These are phyloP conservation scores for Pandemis heparana DNA, from an alignment of 2,888 invertebrate species.

Conservation along the genomic window DNA sequence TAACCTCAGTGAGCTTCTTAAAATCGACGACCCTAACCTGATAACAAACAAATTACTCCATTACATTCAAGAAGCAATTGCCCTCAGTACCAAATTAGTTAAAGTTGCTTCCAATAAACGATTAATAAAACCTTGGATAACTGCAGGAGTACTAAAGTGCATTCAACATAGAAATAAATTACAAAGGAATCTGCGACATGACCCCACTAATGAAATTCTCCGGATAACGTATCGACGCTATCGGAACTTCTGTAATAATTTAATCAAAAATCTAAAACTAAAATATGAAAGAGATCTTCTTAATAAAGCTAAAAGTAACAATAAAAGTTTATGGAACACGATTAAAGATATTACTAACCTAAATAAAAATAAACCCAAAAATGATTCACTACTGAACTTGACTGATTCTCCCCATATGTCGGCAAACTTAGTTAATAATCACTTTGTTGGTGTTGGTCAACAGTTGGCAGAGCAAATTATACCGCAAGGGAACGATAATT, in stretches of 20 bases:
- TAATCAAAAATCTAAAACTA: slow-evolving; percentile 5
- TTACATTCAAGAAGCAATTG: background rate
- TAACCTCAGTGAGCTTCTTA: background rate
- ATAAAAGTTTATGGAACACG: slow-evolving; percentile 9
- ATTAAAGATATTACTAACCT: slow-evolving; percentile 13
- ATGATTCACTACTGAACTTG: background rate
- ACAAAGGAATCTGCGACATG: too few relatives aligned
- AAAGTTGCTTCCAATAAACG: too few relatives aligned
- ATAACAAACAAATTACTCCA: background rate
- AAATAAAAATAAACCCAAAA: slow-evolving; percentile 16
- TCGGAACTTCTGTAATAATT: background rate
- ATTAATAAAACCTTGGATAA: too few relatives aligned
- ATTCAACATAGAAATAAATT: too few relatives aligned
- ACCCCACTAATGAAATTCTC: too few relatives aligned
- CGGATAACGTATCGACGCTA: too few relatives aligned
- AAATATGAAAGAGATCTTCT: too few relatives aligned
- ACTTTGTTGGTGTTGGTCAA: background rate
- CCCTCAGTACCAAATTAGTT: too few relatives aligned
- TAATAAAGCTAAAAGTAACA: slow-evolving; percentile 2
- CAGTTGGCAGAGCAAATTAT: background rate
- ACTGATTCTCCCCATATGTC: background rate
- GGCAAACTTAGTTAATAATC: slow-evolving; percentile 7
- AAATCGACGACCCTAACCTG: background rate
- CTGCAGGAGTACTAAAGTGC: too few relatives aligned
- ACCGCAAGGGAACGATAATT: background rate